A percentile compares a stretch with the other conserved stretches of the same genome.
These are phyloP conservation scores for Spicauda simplicius DNA, from an alignment of 2,888 invertebrate genomes.

Conservation along the genomic window DNA sequence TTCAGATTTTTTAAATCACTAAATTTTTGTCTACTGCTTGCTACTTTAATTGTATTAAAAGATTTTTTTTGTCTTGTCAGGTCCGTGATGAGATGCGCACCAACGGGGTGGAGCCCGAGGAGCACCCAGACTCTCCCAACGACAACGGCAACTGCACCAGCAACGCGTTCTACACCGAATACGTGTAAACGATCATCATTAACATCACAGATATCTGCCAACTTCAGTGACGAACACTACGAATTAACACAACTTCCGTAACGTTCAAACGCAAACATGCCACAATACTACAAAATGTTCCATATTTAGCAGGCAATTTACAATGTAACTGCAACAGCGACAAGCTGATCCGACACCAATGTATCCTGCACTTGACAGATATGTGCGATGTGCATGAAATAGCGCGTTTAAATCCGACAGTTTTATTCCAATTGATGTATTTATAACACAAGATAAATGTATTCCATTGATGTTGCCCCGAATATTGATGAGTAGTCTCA, in stretches of 20 bases:
- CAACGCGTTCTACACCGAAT: constrained; percentile 82
- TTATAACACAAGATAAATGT: constrained; percentile 48
- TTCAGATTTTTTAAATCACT: too few relatives aligned
- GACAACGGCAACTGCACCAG: constrained; percentile 87
- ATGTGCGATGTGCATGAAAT: constrained; percentile 37
- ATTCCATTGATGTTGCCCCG: constrained; percentile 43
- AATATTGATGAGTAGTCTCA: constrained; percentile 30
- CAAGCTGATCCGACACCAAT: constrained; percentile 10
- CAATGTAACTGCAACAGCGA: constrained; percentile 5
- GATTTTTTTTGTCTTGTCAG: constrained; percentile 50
- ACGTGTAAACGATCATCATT: constrained; percentile 51
- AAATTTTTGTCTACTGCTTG: too few relatives aligned
- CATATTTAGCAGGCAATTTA: constrained; percentile 8
- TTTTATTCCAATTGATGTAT: constrained; percentile 54
- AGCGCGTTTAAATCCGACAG: constrained; percentile 36
- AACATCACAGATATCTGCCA: constrained; percentile 36
- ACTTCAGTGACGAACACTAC: constrained; percentile 10
- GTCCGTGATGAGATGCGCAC: constrained; percentile 87
- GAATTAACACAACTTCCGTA: too few relatives aligned
- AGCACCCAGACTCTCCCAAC: constrained; percentile 83
- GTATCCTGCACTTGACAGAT: constrained; percentile 39
- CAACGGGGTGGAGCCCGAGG: constrained; percentile 86
- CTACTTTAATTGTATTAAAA: too few relatives aligned
- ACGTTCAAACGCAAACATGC: background rate
- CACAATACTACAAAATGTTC: background rate